Evolutionary conservation across 1,140 invertebrate species (phyloP), one percentile per base, ranked within the genome.

Genomic region (Tetraneura akinire): DNA sequence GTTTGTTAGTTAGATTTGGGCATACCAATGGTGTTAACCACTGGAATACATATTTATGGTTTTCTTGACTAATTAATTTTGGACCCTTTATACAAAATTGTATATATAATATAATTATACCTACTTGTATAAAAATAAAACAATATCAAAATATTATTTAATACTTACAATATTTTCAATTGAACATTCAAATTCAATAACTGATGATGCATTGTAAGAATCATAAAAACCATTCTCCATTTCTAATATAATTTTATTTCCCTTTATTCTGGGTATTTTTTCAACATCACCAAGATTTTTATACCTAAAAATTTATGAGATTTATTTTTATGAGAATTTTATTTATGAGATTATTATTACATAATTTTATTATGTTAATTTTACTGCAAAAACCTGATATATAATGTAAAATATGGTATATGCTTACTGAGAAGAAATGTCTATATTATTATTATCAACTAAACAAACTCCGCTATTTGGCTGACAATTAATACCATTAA

Each of bases 101-200:
- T n/a, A 26, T 16, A 0, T 32, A 73, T 29, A 10, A 37, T 55
- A 26, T 4, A 64, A 9, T 37, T 18, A 66, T 32, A 57, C 26
- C 26, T 14, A 14, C 1, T 26, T 51, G 14, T 53, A 53, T n/a
- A n/a, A 37, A 37, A 37, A 37, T 37, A 37, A 4, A 4, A 37
- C 3, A 37, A 37, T 37, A n/a, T 37, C 32, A 37, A 21, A 21
- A 53, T 53, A 45, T 45, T 45, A 21, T n/a, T 6, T n/a, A 29
- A 42, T 55, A 76, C 32, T 78, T 62, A 62, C 74, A 37, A 45
- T 26, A 45, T 2, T 78, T 26, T 45, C 0, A 47, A 23, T 45
- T 47, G 55, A 62, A 78, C 74, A 78, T 45, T 45, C 13, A 60
- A 78, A 78, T 78, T 78, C 74, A 78, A 78, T 78, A 26, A 60